Conservation (phyloP, 1,140 invertebrate species). For the Papilio xuthus region DNA sequence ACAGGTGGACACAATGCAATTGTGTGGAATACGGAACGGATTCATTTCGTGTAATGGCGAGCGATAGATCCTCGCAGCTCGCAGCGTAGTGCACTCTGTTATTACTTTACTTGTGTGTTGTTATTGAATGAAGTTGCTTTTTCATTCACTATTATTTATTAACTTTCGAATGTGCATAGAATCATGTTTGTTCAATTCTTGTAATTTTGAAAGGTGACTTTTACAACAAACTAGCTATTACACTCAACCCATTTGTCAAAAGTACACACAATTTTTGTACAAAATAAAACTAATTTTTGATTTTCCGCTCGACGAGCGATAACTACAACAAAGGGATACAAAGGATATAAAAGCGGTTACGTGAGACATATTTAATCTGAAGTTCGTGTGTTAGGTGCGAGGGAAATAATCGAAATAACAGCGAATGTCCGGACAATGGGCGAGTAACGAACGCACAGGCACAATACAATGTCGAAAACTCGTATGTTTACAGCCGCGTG, state of each 20-base stretch:
- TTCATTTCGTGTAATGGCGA: conserved; percentile 4
- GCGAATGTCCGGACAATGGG: background rate
- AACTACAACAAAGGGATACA: background rate
- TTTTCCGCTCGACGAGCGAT: background rate
- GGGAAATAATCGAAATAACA: conserved; percentile 1
- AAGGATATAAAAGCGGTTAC: background rate
- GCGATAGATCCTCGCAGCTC: background rate
- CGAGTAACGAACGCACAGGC: conserved; percentile 2
- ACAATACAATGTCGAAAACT: background rate
- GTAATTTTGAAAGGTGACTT: too few relatives aligned
- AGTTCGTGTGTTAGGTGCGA: background rate
- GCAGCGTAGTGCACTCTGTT: background rate
- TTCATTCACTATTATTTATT: background rate
- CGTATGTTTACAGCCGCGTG: background rate
- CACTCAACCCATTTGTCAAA: too few relatives aligned
- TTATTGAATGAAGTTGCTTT: background rate
- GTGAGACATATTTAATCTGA: background rate
- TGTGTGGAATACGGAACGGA: background rate
- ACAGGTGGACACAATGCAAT: conserved; percentile 16
- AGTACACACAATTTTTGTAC: too few relatives aligned
- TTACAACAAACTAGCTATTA: too few relatives aligned
- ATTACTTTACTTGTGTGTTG: background rate
- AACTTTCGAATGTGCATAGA: background rate
- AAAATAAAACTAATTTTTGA: too few relatives aligned
- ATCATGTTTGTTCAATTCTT: background rate